phyloP scores from a whole-genome alignment of 2,113 vertebrate genomes.

The Callipepla californica region DNA sequence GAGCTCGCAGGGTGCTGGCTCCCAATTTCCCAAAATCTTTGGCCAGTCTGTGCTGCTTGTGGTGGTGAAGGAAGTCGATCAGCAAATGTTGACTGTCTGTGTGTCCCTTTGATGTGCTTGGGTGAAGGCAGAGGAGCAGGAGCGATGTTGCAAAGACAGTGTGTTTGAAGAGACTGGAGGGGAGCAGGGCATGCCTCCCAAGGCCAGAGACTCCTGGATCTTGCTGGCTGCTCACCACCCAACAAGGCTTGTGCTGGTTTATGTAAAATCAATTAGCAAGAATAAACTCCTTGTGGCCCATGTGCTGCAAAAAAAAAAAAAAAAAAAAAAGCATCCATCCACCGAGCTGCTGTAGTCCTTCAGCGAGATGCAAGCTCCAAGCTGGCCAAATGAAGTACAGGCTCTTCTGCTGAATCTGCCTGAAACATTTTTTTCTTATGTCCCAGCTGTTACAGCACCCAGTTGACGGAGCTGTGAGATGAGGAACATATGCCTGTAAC shows the following conservation, averaged over 20 bases:
- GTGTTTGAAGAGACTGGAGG: fast-evolving
- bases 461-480: constrained; percentile 64
- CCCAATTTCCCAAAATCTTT: fast-evolving
- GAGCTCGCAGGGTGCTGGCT: not conserved
- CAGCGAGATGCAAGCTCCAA: not conserved
- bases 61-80: not conserved
- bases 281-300: not conserved
- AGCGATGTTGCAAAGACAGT: fast-evolving
- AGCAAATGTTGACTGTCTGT: not conserved
- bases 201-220: not conserved
- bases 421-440: constrained; percentile 70
- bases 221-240: not conserved
- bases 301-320: not conserved
- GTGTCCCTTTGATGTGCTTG: not conserved
- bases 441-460: constrained; percentile 72
- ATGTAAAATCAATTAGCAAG: not conserved
- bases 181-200: fast-evolving
- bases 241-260: not conserved
- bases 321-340: not conserved
- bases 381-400: constrained; percentile 60
- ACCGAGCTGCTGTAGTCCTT: constrained; percentile 4
- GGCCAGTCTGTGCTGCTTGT: not conserved
- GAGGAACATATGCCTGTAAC: constrained; percentile 74
- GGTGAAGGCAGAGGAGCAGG: not conserved
- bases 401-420: constrained; percentile 68